Evolutionary conservation across 2,888 invertebrate species (phyloP), one percentile per base, ranked within the genome.

Genomic region (Bibio marci): DNA sequence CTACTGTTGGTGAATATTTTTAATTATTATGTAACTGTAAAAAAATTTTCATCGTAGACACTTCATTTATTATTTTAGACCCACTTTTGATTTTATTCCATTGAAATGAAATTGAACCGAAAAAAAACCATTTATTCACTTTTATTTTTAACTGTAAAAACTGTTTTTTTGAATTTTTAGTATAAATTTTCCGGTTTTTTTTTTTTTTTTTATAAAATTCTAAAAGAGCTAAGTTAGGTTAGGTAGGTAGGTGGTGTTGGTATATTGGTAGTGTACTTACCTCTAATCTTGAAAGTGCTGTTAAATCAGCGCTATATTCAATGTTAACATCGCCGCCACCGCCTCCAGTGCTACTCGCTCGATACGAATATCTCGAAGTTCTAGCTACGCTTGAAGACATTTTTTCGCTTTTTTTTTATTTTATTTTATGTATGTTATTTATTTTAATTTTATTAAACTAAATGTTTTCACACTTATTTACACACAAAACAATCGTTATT

Each of bases 271-370:
- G n/a, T n/a, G 8, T 14, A 14, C 71, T 72, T 82, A 91, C 90
- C 87, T 91, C 90, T 69, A 91, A 80, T 67, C 90, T 82, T 69
- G 87, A 80, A 66, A 91, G 79, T 66, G 87, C 83, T 70, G 83
- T 86, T 68, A 90, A 72, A 71, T 91, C 90, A 70, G 85, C 75
- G 69, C 80, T 80, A 70, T 90, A 91, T 72, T 90, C 90, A 71
- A 91, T 87, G 76, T 80, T 87, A 63, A 90, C 83, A 71, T 88
- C 87, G 66, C 85, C 80, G 56, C 68, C 74, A 64, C 76, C 78
- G 60, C 76, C 78, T 58, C n/a, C n/a, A 61, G 77, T 74, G 62
- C 86, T 83, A 62, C 77, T 74, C 64, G 86, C 83, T 66, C 87
- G 80, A 73, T 91, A 91, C 62, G 80, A 76, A 71, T 90, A 90